phyloP scores from a whole-genome alignment of 2,113 vertebrate genomes.

The Psammodynastes pulverulentus region DNA sequence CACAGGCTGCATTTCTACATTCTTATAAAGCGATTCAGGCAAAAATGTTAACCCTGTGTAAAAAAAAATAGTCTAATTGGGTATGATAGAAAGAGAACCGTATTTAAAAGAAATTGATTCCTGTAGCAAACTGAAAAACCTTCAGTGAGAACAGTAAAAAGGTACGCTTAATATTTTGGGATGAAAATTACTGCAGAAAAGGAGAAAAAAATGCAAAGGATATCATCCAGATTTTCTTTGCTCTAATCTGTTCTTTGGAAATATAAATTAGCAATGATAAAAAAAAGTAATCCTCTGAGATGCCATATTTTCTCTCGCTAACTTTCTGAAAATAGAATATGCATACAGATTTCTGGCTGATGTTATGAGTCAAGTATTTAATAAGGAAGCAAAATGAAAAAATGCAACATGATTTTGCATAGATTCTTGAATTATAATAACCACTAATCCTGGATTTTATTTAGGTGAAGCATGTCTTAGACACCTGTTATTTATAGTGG shows the following conservation, averaged over 20 bases:
- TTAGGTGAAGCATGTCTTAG: background rate
- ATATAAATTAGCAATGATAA: background rate
- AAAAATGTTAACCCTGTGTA: slow-evolving; percentile 6
- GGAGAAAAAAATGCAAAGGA: background rate
- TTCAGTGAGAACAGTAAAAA: background rate
- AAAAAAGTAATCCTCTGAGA: background rate
- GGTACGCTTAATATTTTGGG: background rate
- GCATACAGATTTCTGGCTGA: background rate
- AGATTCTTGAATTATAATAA: background rate
- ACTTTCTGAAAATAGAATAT: background rate
- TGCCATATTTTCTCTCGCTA: background rate
- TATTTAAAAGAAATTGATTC: background rate
- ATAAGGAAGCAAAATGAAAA: background rate
- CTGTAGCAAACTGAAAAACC: background rate
- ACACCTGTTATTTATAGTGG: background rate
- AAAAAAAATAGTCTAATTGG: background rate
- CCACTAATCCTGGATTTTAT: background rate
- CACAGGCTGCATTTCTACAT: slow-evolving; percentile 42
- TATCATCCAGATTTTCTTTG: background rate
- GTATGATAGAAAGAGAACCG: background rate
- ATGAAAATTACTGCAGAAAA: background rate
- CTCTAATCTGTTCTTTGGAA: background rate
- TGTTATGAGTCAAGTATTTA: background rate
- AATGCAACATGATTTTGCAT: background rate
- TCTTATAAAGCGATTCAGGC: slow-evolving; percentile 51